A percentile compares a stretch with the other conserved stretches of the same genome.
phyloP scores from a whole-genome alignment of 2,888 invertebrate genomes.

The Ennomos quercinarius region DNA sequence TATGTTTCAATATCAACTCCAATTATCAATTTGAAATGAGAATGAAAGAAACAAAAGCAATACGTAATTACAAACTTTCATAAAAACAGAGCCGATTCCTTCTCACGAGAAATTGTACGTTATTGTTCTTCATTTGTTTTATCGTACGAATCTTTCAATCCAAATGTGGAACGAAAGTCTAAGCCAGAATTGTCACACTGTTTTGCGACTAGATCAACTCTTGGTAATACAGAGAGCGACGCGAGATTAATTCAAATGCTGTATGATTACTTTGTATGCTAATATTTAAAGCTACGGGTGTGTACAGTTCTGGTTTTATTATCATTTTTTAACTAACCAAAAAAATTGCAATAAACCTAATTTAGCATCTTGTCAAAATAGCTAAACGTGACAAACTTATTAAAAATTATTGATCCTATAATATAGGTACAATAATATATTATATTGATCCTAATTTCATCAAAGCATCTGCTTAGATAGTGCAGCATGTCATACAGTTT shows the following conservation, averaged over 20 bases:
- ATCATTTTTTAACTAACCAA: too few species aligned
- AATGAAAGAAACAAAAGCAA: conserved; percentile 28
- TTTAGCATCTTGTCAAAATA: too few species aligned
- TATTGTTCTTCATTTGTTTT: conserved; percentile 48
- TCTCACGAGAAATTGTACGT: conserved; percentile 50
- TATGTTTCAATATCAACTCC: conserved; percentile 16
- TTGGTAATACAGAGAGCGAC: conserved; percentile 9
- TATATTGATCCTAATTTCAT: too few species aligned
- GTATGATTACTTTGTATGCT: too few species aligned
- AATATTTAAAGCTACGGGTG: too few species aligned
- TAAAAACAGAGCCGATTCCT: conserved; percentile 26
- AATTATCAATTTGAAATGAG: conserved; percentile 29
- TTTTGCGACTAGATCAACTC: conserved; percentile 41
- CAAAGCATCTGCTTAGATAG: too few species aligned
- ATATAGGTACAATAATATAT: too few species aligned
- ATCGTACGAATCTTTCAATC: conserved; percentile 57
- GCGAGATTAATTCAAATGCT: conserved; percentile 10
- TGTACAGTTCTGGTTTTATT: too few species aligned
- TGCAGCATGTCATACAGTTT: too few species aligned
- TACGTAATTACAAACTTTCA: conserved; percentile 25
- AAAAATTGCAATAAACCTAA: too few species aligned
- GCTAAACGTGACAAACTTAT: too few species aligned
- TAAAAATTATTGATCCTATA: too few species aligned
- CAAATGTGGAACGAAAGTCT: conserved; percentile 59
- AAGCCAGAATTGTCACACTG: conserved; percentile 49